Evolutionary conservation across 2,888 invertebrate species (phyloP).

Genomic region (Nowickia ferox): DNA sequence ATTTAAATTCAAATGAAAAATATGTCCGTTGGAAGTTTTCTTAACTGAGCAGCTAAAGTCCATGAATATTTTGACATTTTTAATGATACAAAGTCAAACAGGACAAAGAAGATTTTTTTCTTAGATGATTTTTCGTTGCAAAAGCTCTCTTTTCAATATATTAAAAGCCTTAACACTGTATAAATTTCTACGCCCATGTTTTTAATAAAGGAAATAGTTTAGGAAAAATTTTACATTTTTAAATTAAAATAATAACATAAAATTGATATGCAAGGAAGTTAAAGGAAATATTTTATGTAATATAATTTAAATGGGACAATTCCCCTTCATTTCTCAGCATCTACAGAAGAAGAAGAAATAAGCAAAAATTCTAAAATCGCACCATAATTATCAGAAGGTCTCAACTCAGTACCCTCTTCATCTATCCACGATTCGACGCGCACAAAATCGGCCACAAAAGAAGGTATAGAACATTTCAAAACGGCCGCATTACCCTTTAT

Average conservation of each 20-base stretch:
- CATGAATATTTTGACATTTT: too few species aligned
- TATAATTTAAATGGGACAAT: slow-evolving; percentile 30
- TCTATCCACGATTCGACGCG: slow-evolving; percentile 89
- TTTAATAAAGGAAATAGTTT: too few species aligned
- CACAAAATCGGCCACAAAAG: slow-evolving; percentile 90
- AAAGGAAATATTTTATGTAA: slow-evolving; percentile 3
- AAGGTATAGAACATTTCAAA: slow-evolving; percentile 89
- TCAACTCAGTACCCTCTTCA: slow-evolving; percentile 85
- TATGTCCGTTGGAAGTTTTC: too few species aligned
- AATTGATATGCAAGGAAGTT: not conserved
- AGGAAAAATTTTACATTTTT: not conserved
- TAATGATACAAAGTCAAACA: too few species aligned
- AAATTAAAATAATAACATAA: not conserved
- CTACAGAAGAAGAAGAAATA: slow-evolving; percentile 12
- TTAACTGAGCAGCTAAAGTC: too few species aligned
- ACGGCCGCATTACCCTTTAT: slow-evolving; percentile 89
- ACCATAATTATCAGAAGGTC: slow-evolving; percentile 84
- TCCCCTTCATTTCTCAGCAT: slow-evolving; percentile 56
- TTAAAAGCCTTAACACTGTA: too few species aligned
- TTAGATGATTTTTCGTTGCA: too few species aligned
- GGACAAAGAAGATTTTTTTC: too few species aligned
- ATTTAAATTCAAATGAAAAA: too few species aligned
- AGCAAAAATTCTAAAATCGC: slow-evolving; percentile 43
- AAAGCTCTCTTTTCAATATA: too few species aligned
- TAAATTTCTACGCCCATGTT: too few species aligned